Evolutionary conservation across 2,797 vertebrate genomes (phyloP), one percentile per base, ranked within the genome.

Genomic region (Micrastur ruficollis): DNA sequence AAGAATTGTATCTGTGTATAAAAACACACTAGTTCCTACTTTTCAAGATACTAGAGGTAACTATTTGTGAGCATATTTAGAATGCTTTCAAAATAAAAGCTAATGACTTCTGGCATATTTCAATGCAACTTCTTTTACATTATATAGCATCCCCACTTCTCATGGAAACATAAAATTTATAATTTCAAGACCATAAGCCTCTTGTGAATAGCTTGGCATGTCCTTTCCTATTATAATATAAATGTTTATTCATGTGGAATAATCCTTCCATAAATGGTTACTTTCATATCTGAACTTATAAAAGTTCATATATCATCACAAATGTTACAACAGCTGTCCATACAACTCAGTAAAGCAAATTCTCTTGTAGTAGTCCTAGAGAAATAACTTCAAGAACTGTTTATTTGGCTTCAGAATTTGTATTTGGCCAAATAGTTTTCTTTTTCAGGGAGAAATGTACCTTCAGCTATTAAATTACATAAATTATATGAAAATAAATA

Each of bases 281-380:
- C 59, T 18, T 82, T 85, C 13, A 12, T 86, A 93, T 84, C 66
- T 74, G 50, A 84, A 84, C 87, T 81, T 96, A 50, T 47, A 61
- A 19, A 73, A 91, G 58, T 81, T 91, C 63, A 86, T 25, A 42
- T 53, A 76, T 49, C 58, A 94, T 81, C 81, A 89, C 52, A 93
- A 87, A 75, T 44, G 29, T 89, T 90, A 70, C 89, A 96, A 93
- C 75, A 96, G 84, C 90, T 96, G 81, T 86, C 73, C 80, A 86
- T 29, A 92, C 55, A 96, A 76, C 8, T 10, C n/a, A 73, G 32
- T 10, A 94, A 81, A 89, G 68, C 52, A 92, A 55, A 84, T 73
- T 74, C 31, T 78, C 79, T 92, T 91, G 29, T 31, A 71, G 25
- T 82, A 85, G 27, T 78, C 44, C 29, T 62, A 46, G 26, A 92